Evolutionary conservation across 2,113 vertebrate species (phyloP).

Genomic region (Salvelinus fontinalis): DNA sequence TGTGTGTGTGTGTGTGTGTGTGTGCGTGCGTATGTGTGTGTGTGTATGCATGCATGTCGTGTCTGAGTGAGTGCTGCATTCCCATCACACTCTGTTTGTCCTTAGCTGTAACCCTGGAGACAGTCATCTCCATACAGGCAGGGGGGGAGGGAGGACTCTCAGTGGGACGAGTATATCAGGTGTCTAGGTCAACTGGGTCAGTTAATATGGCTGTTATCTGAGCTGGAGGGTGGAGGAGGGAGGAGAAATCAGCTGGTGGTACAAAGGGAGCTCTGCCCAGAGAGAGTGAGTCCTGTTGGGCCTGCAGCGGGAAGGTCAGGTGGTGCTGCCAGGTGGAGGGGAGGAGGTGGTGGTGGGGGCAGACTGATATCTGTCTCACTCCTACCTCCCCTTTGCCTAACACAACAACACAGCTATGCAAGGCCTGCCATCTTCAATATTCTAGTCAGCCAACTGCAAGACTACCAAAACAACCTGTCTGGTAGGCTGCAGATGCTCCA

Average conservation of each 20-base stretch:
- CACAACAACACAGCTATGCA: conserved; percentile 52
- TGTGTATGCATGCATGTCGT: neutral
- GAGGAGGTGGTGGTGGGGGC: neutral
- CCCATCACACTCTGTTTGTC: too few species aligned
- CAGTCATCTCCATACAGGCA: neutral
- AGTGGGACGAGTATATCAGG: conserved; percentile 63
- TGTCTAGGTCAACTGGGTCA: conserved; percentile 70
- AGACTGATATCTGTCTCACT: neutral
- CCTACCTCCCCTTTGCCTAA: neutral
- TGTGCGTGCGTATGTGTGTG: too few species aligned
- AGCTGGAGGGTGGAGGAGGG: conserved; percentile 38
- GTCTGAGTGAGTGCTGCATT: too few species aligned
- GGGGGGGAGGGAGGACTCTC: conserved; percentile 40
- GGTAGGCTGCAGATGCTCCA: conserved; percentile 61
- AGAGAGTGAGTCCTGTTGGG: conserved; percentile 64
- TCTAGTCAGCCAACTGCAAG: conserved; percentile 57
- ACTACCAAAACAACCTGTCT: conserved; percentile 71
- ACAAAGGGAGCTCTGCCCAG: conserved; percentile 61
- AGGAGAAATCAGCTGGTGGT: conserved; percentile 55
- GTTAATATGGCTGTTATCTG: conserved; percentile 73
- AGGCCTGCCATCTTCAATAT: conserved; percentile 66
- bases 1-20: too few species aligned
- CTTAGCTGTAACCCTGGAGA: too few species aligned
- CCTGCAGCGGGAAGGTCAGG: conserved; percentile 38
- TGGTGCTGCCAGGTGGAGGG: conserved; percentile 31